A percentile compares a stretch with the other conserved stretches of the same genome.
Conservation (phyloP, 2,113 vertebrate genomes). For the Podocnemis expansa region DNA sequence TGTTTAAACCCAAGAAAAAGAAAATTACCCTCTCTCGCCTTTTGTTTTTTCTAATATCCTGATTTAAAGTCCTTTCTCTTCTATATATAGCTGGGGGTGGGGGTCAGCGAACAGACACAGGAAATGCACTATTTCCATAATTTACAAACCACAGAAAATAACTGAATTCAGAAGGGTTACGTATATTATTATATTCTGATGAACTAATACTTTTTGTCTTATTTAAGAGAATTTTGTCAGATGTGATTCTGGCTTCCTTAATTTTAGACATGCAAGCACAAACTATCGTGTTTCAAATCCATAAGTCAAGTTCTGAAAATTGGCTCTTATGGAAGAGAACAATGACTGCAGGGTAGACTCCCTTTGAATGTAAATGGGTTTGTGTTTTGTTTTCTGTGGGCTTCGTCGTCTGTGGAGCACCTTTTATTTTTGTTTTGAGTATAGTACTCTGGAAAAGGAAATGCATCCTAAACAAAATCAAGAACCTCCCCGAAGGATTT, state of each 20-base stretch:
- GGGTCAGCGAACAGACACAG: no score
- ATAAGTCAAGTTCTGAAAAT: neutral
- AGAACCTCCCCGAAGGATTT: no score
- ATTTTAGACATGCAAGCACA: neutral
- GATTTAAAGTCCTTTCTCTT: neutral
- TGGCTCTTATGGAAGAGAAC: neutral
- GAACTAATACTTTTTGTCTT: neutral
- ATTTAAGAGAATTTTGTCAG: neutral
- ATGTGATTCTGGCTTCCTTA: neutral
- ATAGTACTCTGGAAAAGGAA: neutral
- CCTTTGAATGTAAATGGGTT: neutral
- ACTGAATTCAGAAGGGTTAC: neutral
- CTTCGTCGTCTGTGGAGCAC: no score
- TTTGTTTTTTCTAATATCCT: neutral
- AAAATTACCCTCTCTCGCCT: neutral
- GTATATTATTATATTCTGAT: neutral
- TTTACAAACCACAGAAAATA: neutral
- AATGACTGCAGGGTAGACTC: neutral
- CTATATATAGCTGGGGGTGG: neutral
- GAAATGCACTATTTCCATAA: neutral
- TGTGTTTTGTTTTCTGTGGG: no score
- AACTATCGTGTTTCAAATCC: neutral
- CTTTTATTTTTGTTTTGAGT: neutral
- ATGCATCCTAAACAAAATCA: neutral
- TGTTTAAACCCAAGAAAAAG: neutral